Percentiles rank a stretch among this genome's conserved stretches.
Conservation (phyloP, 2,888 invertebrate species). For the Thumatha senex region DNA sequence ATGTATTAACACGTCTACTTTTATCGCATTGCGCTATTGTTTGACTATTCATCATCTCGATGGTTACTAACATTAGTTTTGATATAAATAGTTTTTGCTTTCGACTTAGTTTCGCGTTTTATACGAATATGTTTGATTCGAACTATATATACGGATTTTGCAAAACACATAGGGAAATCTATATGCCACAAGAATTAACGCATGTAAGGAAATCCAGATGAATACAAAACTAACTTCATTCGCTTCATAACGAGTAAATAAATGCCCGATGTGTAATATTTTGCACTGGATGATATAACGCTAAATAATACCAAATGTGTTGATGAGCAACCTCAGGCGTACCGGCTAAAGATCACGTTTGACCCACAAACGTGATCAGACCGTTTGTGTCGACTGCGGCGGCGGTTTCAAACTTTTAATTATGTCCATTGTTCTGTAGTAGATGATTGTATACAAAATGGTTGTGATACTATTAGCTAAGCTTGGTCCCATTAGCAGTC, state of each 20-base stretch:
- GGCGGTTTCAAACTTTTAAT: constrained; percentile 22
- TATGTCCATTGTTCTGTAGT: constrained; percentile 14
- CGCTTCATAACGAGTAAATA: too few relatives aligned
- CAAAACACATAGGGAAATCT: too few relatives aligned
- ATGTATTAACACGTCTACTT: constrained; percentile 9
- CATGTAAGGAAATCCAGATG: too few relatives aligned
- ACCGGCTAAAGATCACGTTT: constrained; percentile 40
- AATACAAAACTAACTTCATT: too few relatives aligned
- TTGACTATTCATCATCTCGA: constrained; percentile 11
- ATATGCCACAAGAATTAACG: too few relatives aligned
- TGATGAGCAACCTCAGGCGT: constrained; percentile 15
- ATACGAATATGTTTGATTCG: too few relatives aligned
- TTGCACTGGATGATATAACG: neutral
- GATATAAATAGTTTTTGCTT: neutral
- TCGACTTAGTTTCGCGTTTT: too few relatives aligned
- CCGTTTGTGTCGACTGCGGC: constrained; percentile 6
- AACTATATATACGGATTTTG: too few relatives aligned
- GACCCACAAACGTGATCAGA: constrained; percentile 35
- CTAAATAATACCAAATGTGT: neutral
- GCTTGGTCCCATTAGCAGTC: too few relatives aligned
- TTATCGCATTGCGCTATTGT: constrained; percentile 25
- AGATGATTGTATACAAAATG: neutral
- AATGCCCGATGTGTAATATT: too few relatives aligned
- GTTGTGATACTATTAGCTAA: neutral
- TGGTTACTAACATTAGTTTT: constrained; percentile 6